Evolutionary conservation across 2,888 invertebrate species (phyloP).

Genomic region (Drosophila vallismaia): DNA sequence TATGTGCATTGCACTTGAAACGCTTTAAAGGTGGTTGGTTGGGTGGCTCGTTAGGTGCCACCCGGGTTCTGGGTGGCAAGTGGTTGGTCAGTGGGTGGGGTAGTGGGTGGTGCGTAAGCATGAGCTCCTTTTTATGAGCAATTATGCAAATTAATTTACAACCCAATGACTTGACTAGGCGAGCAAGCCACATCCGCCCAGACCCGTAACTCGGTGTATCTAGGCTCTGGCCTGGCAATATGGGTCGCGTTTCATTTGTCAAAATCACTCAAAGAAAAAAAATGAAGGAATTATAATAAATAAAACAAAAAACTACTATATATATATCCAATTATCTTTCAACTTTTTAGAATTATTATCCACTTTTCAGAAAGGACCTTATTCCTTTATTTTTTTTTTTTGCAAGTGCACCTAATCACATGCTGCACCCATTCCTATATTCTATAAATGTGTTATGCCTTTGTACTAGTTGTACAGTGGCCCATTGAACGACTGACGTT

Average conservation of each 20-base stretch:
- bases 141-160: conserved; percentile 76
- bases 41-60: conserved; percentile 19
- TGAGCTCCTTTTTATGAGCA: conserved; percentile 70
- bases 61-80: not conserved
- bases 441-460: conserved; percentile 25
- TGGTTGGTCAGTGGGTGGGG: not conserved
- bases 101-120: conserved; percentile 61
- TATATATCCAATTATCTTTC: not conserved
- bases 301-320: not conserved
- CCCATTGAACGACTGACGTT: conserved; percentile 44
- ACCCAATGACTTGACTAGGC: conserved; percentile 53
- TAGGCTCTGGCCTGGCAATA: conserved; percentile 27
- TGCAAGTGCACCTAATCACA: conserved; percentile 16
- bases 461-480: conserved; percentile 29
- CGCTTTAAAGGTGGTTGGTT: conserved; percentile 1
- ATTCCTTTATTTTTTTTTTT: not conserved
- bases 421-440: conserved; percentile 10
- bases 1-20: conserved; percentile 37
- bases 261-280: conserved; percentile 26
- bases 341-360: not conserved
- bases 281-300: not conserved
- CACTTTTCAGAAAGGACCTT: not conserved
- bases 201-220: conserved; percentile 16
- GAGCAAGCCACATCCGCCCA: conserved; percentile 44
- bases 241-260: conserved; percentile 44